Conservation (phyloP, 2,113 vertebrate species). For the Gallinago undulata region DNA sequence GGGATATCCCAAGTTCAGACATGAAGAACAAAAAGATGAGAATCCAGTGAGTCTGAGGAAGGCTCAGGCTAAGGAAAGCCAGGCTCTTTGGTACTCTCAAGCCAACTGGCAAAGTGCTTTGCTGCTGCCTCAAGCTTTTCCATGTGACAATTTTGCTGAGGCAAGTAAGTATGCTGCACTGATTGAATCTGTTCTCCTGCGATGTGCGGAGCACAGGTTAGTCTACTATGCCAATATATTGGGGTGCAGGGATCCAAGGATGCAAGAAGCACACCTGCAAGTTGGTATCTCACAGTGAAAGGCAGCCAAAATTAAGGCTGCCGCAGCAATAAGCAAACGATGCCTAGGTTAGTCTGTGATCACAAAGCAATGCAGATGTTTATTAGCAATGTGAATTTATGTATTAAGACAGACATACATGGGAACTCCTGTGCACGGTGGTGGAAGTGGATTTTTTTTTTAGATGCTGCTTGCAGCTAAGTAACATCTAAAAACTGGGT, state of each 20-base stretch:
- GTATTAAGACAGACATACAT: neutral
- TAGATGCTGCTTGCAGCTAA: neutral
- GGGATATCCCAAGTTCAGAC: neutral
- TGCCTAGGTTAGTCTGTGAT: neutral
- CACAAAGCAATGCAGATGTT: neutral
- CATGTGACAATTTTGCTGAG: neutral
- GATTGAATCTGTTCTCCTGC: neutral
- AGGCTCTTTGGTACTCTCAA: neutral
- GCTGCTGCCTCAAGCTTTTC: neutral
- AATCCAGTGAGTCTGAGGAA: neutral
- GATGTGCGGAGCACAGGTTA: accelerated
- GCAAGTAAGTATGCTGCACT: neutral
- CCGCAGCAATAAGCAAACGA: neutral
- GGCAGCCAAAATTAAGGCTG: neutral
- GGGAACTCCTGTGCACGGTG: neutral
- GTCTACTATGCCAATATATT: accelerated
- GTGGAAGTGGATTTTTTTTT: neutral
- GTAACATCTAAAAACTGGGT: neutral
- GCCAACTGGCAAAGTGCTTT: neutral
- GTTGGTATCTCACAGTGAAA: neutral
- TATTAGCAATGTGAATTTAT: neutral
- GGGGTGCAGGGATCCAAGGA: neutral
- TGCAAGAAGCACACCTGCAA: neutral
- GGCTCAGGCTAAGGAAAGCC: neutral
- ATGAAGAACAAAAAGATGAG: neutral